Evolutionary conservation across 2,797 vertebrate species (phyloP).

Genomic region (Acridotheres tristis): DNA sequence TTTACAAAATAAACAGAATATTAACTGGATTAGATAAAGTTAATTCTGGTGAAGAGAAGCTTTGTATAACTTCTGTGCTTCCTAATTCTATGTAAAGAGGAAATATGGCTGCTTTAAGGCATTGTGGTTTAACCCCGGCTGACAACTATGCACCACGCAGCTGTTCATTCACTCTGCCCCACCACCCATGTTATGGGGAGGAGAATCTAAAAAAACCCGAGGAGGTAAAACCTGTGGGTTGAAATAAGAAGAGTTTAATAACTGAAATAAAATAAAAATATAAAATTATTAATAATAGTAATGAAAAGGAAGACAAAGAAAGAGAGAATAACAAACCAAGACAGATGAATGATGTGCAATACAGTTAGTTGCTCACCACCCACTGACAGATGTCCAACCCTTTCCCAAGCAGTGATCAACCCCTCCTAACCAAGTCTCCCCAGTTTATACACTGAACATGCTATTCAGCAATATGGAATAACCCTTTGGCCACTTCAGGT

Average conservation of each 20-base stretch:
- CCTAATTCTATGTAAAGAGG: neutral
- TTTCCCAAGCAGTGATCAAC: neutral
- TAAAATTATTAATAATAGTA: neutral
- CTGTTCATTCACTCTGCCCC: neutral
- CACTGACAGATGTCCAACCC: neutral
- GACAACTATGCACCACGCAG: neutral
- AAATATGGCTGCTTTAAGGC: neutral
- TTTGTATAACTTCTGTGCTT: neutral
- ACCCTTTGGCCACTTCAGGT: neutral
- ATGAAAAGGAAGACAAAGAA: neutral
- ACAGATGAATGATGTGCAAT: neutral
- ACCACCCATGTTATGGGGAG: neutral
- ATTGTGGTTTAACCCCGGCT: neutral
- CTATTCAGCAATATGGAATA: neutral
- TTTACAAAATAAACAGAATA: neutral
- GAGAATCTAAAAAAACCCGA: rapidly evolving
- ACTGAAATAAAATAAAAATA: neutral
- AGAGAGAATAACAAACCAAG: neutral
- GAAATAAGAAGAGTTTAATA: neutral
- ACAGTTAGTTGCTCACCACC: neutral
- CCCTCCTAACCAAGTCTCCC: neutral
- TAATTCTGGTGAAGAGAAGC: neutral
- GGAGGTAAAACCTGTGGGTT: neutral
- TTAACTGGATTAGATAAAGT: neutral
- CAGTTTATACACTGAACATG: neutral